Evolutionary conservation across 2,113 vertebrate species (phyloP), one percentile per base, ranked within the genome.

Genomic region (Apodemus speciosus): DNA sequence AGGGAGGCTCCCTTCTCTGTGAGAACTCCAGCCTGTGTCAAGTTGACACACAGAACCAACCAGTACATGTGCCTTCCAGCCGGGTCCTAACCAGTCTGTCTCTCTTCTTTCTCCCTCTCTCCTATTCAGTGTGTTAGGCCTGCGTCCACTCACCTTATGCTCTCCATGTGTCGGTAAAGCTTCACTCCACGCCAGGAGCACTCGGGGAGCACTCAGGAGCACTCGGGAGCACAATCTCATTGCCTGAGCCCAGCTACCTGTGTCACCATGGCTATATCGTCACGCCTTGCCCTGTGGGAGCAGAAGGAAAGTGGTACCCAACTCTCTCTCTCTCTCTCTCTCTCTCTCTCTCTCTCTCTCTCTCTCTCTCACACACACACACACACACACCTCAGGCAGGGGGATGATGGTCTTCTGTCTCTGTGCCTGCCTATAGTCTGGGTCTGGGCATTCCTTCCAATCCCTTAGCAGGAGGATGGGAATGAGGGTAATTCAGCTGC

Each of bases 201-300:
- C 49, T 89, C 30, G 32, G 77, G 85, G n/a, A n/a, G n/a, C n/a
- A n/a, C n/a, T n/a, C 85, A 18, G 87, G 75, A 62, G 60, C 60
- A 62, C 49, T 89, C 30, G 32, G 77, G 85, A 64, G 79, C 85
- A 46, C 73, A 77, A 6, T 9, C 66, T 69, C 69, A 0, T 71
- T 69, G 40, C 9, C 53, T 1, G 3, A 25, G 60, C 62, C 90
- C 11, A 40, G 73, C 84, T 15, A n/a, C 62, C 68, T 2, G 56
- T 51, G 69, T 83, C 25, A 32, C 2, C 98, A 99, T 99, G 99
- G 99, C 99, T 62, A 98, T 99, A 97, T 99, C 99, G 9, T 99
- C 99, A 27, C 99, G 99, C 92, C 98, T 99, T 27, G 99, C 99
- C 73, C 98, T 99, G 84, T 99, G 99, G 99, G 99, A 99, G 95